Percentiles rank a stretch among this genome's conserved stretches.
Conservation (phyloP, 2,888 invertebrate species). For the Apamea sordens region DNA sequence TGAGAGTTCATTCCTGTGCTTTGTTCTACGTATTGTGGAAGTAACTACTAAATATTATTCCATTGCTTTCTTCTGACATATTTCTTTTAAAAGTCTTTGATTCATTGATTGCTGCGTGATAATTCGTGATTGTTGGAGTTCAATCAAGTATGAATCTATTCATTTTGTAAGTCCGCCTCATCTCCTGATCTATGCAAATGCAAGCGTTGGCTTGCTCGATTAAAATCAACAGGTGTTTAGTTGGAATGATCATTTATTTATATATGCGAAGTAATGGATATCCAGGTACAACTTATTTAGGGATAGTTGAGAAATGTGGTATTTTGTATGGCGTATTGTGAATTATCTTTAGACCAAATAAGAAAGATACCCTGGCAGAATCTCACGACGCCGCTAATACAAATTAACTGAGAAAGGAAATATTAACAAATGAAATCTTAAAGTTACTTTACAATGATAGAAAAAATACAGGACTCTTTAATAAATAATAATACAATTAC, state of each 20-base stretch:
- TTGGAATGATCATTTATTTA: background rate
- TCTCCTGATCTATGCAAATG: background rate
- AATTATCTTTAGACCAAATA: background rate
- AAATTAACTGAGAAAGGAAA: background rate
- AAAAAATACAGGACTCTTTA: constrained; percentile 70
- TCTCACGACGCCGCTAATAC: constrained; percentile 19
- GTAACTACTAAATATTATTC: constrained; percentile 8
- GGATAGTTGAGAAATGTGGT: background rate
- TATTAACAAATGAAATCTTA: constrained; percentile 15
- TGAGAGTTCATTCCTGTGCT: constrained; percentile 31
- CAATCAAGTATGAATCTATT: background rate
- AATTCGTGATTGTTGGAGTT: background rate
- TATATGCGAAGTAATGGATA: background rate
- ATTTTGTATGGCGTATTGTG: background rate
- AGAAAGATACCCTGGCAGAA: background rate
- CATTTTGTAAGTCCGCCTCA: background rate
- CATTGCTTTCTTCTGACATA: constrained; percentile 3
- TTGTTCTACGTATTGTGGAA: constrained; percentile 28
- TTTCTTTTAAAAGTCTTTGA: background rate
- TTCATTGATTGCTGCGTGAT: background rate
- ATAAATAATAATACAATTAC: constrained; percentile 55
- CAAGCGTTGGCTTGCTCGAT: background rate
- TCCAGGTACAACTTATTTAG: background rate
- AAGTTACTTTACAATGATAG: constrained; percentile 42
- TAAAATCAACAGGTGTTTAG: background rate